A percentile compares a stretch with the other conserved stretches of the same genome.
Conservation (phyloP, 2,888 invertebrate genomes). For the Urechis unicinctus region DNA sequence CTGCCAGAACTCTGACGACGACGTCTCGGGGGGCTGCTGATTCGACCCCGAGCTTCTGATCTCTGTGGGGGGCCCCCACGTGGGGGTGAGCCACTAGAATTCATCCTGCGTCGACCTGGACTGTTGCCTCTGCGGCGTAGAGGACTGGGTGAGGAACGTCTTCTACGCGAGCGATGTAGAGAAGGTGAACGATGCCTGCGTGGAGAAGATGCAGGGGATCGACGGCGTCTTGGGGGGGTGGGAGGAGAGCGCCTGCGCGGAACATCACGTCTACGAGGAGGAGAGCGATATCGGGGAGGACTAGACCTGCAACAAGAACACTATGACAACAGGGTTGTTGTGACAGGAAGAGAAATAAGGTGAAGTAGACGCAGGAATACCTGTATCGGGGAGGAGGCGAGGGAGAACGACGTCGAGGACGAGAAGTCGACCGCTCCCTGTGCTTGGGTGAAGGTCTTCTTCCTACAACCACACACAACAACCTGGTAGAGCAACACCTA, state of each 20-base stretch:
- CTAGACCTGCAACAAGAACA: background rate
- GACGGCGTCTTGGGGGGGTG: background rate
- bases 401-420: slow-evolving; percentile 9
- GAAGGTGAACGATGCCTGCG: slow-evolving; percentile 1
- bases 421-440: slow-evolving; percentile 2
- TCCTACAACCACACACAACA: background rate
- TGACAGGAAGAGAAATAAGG: background rate
- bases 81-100: background rate
- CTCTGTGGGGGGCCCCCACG: background rate
- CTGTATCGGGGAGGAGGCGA: background rate
- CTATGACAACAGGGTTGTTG: background rate
- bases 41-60: too few species aligned
- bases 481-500: background rate
- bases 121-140: background rate
- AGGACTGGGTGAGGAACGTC: background rate
- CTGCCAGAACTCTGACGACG: background rate
- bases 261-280: background rate
- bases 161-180: slow-evolving; percentile 1
- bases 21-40: too few species aligned
- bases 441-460: background rate
- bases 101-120: background rate
- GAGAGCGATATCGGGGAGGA: background rate
- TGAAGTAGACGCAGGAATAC: background rate
- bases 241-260: background rate
- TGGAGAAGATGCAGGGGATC: slow-evolving; percentile 1